phyloP scores from a whole-genome alignment of 2,888 invertebrate species.

The Papilio demoleus region DNA sequence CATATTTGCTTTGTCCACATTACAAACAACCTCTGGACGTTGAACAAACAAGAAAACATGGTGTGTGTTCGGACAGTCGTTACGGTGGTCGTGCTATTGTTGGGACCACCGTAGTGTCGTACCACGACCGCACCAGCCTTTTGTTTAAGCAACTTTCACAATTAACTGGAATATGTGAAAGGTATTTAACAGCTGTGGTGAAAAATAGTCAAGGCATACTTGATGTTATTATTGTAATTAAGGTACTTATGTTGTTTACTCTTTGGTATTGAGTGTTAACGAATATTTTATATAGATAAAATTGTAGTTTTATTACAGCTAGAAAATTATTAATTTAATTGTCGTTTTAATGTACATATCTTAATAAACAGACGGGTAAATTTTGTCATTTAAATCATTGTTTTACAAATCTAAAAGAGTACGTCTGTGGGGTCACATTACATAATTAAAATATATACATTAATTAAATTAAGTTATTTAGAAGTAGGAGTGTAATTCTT shows the following conservation, averaged over 20 bases:
- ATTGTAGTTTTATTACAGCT: too few species aligned
- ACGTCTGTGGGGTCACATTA: too few species aligned
- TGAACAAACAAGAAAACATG: constrained; percentile 67
- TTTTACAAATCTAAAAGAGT: too few species aligned
- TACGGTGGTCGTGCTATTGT: constrained; percentile 67
- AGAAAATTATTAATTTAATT: too few species aligned
- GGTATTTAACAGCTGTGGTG: constrained; percentile 34
- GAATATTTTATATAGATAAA: too few species aligned
- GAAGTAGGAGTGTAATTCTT: too few species aligned
- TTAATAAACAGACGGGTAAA: too few species aligned
- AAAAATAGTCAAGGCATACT: constrained; percentile 16
- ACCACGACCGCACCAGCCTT: constrained; percentile 49
- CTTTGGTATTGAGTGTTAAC: too few species aligned
- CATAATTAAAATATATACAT: too few species aligned
- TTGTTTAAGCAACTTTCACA: constrained; percentile 78
- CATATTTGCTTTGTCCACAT: constrained; percentile 56
- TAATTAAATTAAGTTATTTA: too few species aligned
- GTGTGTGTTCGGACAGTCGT: constrained; percentile 62
- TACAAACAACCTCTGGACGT: constrained; percentile 64
- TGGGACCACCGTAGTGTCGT: constrained; percentile 63
- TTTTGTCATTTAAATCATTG: too few species aligned
- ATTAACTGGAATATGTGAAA: constrained; percentile 59
- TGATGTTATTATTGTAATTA: constrained; percentile 35
- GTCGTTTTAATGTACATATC: too few species aligned
- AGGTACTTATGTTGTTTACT: neutral